A percentile compares a stretch with the other conserved stretches of the same genome.
Conservation (phyloP, 2,888 invertebrate genomes). For the Leptarthrus brevirostris region DNA sequence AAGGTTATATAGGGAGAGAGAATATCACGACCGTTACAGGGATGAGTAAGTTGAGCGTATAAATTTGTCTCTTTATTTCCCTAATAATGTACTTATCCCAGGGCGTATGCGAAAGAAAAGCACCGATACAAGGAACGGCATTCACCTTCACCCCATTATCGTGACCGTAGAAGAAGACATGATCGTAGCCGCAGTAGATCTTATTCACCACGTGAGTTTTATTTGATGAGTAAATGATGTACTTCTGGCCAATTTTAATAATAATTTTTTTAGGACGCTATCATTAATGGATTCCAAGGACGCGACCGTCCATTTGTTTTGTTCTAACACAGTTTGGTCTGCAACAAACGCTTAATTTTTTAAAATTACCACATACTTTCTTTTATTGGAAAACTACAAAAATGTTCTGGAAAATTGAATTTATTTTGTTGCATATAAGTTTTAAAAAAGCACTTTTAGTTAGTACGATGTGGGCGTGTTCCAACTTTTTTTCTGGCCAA, state of each 20-base stretch:
- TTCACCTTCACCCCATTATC: conserved; percentile 57
- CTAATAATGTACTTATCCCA: too few species aligned
- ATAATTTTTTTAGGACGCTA: conserved; percentile 58
- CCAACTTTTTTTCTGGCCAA: too few species aligned
- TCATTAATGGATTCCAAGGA: conserved; percentile 53
- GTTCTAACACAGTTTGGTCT: too few species aligned
- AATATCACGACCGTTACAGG: conserved; percentile 57
- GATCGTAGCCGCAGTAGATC: conserved; percentile 60
- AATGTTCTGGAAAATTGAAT: not conserved
- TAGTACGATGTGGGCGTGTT: too few species aligned
- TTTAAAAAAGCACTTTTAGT: not conserved
- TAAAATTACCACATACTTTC: not conserved
- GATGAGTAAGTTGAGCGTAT: too few species aligned
- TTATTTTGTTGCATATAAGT: not conserved
- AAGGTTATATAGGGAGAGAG: conserved; percentile 57
- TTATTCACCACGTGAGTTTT: conserved; percentile 57
- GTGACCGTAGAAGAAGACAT: conserved; percentile 56
- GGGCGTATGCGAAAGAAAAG: conserved; percentile 39
- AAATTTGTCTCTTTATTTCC: not conserved
- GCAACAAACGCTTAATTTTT: not conserved
- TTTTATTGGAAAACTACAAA: too few species aligned
- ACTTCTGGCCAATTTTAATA: not conserved
- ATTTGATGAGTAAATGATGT: too few species aligned
- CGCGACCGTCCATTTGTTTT: too few species aligned
- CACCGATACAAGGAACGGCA: conserved; percentile 51